Conservation (phyloP, 1,140 invertebrate genomes). For the Proctacanthus coquilletti region DNA sequence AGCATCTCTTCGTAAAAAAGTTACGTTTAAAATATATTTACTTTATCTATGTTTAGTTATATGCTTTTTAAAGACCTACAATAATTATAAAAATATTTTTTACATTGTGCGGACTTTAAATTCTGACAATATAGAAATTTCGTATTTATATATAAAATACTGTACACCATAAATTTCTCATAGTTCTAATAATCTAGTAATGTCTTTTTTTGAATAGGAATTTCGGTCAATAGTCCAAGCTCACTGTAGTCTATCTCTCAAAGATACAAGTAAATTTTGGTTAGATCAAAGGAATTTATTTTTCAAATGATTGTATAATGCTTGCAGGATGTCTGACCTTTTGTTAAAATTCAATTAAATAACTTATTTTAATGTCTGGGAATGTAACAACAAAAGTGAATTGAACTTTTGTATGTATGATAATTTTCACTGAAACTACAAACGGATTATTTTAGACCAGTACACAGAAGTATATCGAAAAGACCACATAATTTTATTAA, state of each 20-base stretch:
- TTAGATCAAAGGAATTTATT: not conserved
- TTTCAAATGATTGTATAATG: not conserved
- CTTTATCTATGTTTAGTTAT: not conserved
- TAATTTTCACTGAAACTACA: not conserved
- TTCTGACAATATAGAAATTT: not conserved
- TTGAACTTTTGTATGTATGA: not conserved
- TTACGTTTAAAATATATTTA: not conserved
- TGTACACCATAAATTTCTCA: not conserved
- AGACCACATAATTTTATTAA: no score
- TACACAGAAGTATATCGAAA: not conserved
- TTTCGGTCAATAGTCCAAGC: not conserved
- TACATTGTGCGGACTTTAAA: not conserved
- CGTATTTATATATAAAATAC: not conserved
- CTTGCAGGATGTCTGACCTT: not conserved
- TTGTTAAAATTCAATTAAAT: not conserved
- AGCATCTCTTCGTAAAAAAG: not conserved
- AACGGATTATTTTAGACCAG: not conserved
- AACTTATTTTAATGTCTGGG: not conserved
- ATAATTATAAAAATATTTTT: not conserved
- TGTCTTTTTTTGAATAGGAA: slow-evolving; percentile 1
- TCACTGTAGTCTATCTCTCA: not conserved
- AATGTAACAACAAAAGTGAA: not conserved
- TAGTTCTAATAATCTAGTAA: not conserved
- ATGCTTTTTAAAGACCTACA: not conserved
- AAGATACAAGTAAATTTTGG: not conserved